Evolutionary conservation across 2,113 vertebrate species (phyloP).

Genomic region (Promerops cafer): DNA sequence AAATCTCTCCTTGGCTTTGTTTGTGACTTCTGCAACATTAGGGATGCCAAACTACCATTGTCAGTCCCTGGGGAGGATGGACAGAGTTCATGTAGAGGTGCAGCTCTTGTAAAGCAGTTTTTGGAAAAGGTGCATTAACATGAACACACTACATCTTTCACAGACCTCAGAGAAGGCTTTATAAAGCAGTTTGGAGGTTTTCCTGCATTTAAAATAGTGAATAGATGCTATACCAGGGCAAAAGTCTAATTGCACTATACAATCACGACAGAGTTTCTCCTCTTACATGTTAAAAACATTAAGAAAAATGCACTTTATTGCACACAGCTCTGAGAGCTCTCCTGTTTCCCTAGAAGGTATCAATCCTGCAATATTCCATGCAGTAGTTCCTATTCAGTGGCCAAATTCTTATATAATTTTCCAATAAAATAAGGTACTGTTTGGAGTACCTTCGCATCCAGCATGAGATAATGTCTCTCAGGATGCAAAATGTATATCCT

Average conservation of each 20-base stretch:
- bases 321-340: not conserved
- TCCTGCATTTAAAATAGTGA: not conserved
- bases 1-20: not conserved
- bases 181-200: not conserved
- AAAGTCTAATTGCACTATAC: not conserved
- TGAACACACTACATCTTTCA: fast-evolving
- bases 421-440: not conserved
- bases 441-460: not conserved
- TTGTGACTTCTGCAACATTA: not conserved
- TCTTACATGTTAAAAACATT: not conserved
- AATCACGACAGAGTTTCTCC: not conserved
- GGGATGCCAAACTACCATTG: not conserved
- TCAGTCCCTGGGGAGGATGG: not conserved
- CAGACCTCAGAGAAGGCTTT: not conserved
- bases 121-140: not conserved
- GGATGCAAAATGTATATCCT: not conserved
- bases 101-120: not conserved
- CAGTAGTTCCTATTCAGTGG: not conserved
- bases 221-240: not conserved
- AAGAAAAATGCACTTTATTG: not conserved
- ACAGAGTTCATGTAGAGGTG: not conserved
- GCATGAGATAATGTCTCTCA: not conserved
- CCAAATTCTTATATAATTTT: not conserved
- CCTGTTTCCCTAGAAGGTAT: not conserved
- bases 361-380: not conserved